Base-by-base conservation (phyloP, 2,797 vertebrate species). In the Aeoliscus strigatus region DNA sequence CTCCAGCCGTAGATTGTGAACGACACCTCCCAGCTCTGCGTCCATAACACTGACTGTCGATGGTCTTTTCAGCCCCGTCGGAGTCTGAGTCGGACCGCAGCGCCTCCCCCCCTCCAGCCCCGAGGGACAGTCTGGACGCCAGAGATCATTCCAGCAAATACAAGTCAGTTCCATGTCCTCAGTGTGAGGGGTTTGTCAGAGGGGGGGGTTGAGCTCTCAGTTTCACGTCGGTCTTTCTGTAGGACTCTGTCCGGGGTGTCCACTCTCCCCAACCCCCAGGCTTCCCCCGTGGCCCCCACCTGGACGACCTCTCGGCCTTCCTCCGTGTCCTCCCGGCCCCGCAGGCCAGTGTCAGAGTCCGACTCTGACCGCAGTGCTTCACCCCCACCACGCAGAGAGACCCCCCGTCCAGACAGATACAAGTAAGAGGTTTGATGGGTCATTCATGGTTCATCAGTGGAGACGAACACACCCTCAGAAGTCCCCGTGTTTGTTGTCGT, bases 281-380 rank as follows among this genome's bases (percentile, higher is more conserved):
- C 85, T 24, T 82, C 87, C 35, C 86, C 88, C 4, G 14, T 76
- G 0, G 2, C 35, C 14, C 66, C 44, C 59, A 80, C 82, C 59
- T 61, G 51, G 23, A 52, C 25, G 14, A 6, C 56, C 3, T 63
- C 82, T 5, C 77, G 41, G 1, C 35, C 68, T 12, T 4, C 82
- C n/a, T 80, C 86, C 32, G 63, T 75, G 0, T 48, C 84, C 15
- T 86, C 86, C 0, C 70, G 72, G 13, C 86, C 89, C 1, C 87
- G 80, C 15, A 83, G 43, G 68, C 87, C 79, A 0, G 81, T 89
- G 53, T 90, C 88, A 0, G 88, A 89, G 1, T 90, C 89, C 0
- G 89, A 89, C 69, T 91, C 89, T 0, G 89, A 89, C 42, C 77
- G 45, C 15, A 87, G 81, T 10, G 21, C 24, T 0, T 82, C 86